These are phyloP conservation scores for Turnix velox DNA, from an alignment of 2,113 vertebrate genomes.

Conservation along the genomic window DNA sequence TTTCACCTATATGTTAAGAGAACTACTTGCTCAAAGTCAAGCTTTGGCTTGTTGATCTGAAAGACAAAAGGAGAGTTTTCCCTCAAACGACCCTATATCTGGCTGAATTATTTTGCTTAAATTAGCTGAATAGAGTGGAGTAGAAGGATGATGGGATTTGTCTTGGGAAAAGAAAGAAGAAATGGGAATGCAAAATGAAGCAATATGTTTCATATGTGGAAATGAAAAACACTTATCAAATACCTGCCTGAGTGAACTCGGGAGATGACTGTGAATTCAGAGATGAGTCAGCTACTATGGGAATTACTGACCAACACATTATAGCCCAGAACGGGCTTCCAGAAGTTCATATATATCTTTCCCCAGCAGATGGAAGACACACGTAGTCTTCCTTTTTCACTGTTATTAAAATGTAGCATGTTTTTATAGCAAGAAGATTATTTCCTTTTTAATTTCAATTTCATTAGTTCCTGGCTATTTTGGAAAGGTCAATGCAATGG, in stretches of 20 bases:
- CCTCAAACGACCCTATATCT: background rate
- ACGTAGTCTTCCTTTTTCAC: background rate
- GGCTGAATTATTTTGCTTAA: background rate
- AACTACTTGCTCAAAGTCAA: background rate
- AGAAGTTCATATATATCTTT: background rate
- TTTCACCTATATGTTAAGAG: background rate
- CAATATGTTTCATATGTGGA: background rate
- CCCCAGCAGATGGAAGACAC: background rate
- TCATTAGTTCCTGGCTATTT: background rate
- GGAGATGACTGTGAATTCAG: background rate
- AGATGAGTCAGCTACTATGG: slow-evolving; percentile 15
- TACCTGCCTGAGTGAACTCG: background rate
- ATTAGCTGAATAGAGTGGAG: background rate
- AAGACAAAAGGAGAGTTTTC: background rate
- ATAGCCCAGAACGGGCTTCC: background rate
- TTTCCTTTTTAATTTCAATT: background rate
- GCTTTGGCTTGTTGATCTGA: background rate
- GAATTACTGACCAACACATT: background rate
- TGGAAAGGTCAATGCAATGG: background rate
- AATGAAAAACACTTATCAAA: background rate
- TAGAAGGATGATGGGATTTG: fast-evolving
- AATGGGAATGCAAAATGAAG: background rate
- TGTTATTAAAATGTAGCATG: background rate
- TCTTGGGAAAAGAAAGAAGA: background rate
- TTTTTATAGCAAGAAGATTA: background rate